A percentile compares a stretch with the other conserved stretches of the same genome.
These are phyloP conservation scores for Pan paniscus DNA, from an alignment of 2,113 vertebrate species.

Conservation along the genomic window DNA sequence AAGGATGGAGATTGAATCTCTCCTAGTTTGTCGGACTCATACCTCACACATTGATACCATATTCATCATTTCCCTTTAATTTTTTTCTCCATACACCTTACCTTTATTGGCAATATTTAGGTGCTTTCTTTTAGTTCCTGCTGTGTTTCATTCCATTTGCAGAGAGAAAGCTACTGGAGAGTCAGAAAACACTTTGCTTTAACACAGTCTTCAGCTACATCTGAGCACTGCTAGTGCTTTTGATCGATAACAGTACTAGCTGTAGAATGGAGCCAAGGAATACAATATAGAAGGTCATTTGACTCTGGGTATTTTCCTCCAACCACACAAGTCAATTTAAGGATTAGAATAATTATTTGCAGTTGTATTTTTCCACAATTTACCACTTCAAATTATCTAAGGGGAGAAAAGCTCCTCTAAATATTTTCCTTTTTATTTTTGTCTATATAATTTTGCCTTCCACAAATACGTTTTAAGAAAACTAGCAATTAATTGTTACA, in stretches of 20 bases:
- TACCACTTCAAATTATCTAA: not conserved
- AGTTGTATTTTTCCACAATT: not conserved
- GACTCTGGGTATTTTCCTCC: not conserved
- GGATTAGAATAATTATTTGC: not conserved
- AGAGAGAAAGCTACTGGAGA: not conserved
- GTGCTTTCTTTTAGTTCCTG: not conserved
- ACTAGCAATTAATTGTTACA: not conserved
- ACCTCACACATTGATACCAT: not conserved
- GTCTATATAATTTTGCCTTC: not conserved
- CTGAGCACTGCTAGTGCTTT: not conserved
- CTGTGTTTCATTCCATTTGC: constrained; percentile 7
- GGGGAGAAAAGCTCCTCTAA: not conserved
- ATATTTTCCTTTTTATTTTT: not conserved
- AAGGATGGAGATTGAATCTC: not conserved
- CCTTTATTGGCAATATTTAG: not conserved
- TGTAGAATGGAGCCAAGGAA: not conserved
- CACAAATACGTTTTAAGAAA: constrained; percentile 8
- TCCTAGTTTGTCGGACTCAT: not conserved
- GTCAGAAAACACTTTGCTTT: not conserved
- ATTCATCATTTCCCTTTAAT: not conserved
- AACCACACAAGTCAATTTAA: not conserved
- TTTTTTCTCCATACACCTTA: not conserved
- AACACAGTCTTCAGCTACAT: not conserved
- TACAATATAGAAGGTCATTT: not conserved
- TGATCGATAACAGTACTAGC: not conserved